Evolutionary conservation across 2,797 vertebrate genomes (phyloP), one percentile per base, ranked within the genome.

Genomic region (Micromesistius poutassou): DNA sequence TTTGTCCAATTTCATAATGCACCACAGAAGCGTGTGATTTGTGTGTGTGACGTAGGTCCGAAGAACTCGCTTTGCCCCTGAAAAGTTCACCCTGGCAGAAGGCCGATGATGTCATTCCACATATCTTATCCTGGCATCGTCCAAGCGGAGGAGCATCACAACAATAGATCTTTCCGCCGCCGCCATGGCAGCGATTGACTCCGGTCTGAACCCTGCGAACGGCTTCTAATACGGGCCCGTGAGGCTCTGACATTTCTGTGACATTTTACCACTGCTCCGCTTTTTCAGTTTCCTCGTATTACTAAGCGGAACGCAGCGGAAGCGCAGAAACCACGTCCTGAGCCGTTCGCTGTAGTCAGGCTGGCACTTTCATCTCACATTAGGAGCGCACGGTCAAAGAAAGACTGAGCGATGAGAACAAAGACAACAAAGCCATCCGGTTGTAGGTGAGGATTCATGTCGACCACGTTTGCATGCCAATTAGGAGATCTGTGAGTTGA

Each of bases 221-320:
- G 36, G 1, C 62, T 72, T 80, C 79, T 84, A 83, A 89, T 89
- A 83, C 30, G 76, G 70, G 75, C 82, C 86, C 83, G 75, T 42
- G 78, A 79, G 82, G 87, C 85, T 87, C 79, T 89, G 87, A 87
- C 87, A 87, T 88, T 89, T 89, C 80, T 80, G 79, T 91, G 90
- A 87, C 87, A 87, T 88, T 90, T 25, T 88, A 83, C 72, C 82
- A 75, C 76, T 14, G 30, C 75, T 74, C 42, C 30, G 38, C 14
- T 30, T 55, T 74, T 72, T 30, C n/a, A 22, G 46, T 85, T 81
- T 79, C 81, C 77, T 83, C 77, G 30, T 71, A 71, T 25, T 74
- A 71, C 42, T 66, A 80, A 74, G 72, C 68, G 76, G 74, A 38
- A 74, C 76, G 74, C 1, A 46, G 42, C 12, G 42, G 42, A 46